Base-by-base conservation (phyloP, 2,113 vertebrate genomes). In the Hystrix cristata region DNA sequence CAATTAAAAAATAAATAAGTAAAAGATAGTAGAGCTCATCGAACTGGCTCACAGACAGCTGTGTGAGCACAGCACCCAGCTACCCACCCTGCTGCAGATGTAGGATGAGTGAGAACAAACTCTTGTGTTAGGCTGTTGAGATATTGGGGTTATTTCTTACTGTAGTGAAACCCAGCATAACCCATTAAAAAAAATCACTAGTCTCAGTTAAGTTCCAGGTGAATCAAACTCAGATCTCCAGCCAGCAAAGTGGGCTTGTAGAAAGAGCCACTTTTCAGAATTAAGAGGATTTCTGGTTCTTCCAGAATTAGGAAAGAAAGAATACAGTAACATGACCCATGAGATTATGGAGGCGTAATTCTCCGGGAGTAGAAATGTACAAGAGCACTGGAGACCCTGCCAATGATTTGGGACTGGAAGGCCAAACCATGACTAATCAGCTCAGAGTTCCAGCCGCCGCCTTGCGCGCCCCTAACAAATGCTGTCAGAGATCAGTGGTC, bases 281-380 rank as follows among this genome's bases (percentile, higher is more conserved):
- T 89, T 71, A 88, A 43, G 6, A 91, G 48, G 48, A 86, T 81
- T 85, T 86, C 65, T 62, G 27, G 8, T 79, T 94, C 83, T 93
- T 94, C 55, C n/a, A 51, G 53, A 91, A 60, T 46, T 79, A 23
- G 38, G 29, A 86, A 72, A 95, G 64, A 93, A 34, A 93, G 55
- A 80, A 38, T 69, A 69, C 29, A 84, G 25, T 67, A 31, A 71
- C 12, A 55, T 72, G 82, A 94, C 67, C 29, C 85, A 60, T 60
- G 34, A 76, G 46, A 91, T 95, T 34, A 89, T 55, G 72, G 53
- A 65, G 87, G 59, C 31, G 2, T n/a, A 78, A 79, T 74, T 94
- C 82, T 79, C 53, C 92, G 48, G 55, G 57, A 94, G 65, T 19
- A 59, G 57, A 78, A 31, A 74, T 34, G 34, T 65, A 84, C 57